Percentiles rank a stretch among this genome's conserved stretches.
Conservation (phyloP, 1,140 invertebrate genomes). For the Akabosia matsudoensis region DNA sequence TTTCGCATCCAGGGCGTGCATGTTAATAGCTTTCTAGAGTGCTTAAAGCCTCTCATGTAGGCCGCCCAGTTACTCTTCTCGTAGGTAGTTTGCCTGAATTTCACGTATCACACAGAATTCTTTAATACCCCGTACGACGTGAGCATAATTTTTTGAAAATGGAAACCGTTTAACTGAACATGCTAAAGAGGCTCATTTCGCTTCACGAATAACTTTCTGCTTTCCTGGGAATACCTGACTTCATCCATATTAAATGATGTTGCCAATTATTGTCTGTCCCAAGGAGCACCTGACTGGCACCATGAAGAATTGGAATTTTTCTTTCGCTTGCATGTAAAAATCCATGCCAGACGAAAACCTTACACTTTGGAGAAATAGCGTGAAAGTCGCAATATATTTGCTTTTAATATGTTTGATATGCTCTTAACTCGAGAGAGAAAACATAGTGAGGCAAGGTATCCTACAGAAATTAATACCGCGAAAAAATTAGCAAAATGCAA, state of each 20-base stretch:
- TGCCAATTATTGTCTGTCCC: not conserved
- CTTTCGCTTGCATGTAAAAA: not conserved
- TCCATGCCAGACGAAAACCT: not conserved
- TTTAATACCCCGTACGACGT: not conserved
- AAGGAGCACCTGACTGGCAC: not conserved
- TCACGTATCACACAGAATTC: too few species aligned
- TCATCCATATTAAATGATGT: not conserved
- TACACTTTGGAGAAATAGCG: too few species aligned
- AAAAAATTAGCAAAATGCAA: too few species aligned
- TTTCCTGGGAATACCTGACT: not conserved
- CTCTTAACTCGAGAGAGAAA: too few species aligned
- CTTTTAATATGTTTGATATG: too few species aligned
- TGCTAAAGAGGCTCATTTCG: not conserved
- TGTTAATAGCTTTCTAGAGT: not conserved
- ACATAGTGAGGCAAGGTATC: too few species aligned
- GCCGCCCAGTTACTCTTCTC: not conserved
- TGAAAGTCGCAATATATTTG: too few species aligned
- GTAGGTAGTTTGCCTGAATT: too few species aligned
- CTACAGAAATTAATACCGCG: too few species aligned
- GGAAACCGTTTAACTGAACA: not conserved
- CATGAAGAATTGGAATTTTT: not conserved
- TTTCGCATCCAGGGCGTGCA: not conserved
- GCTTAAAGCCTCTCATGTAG: not conserved
- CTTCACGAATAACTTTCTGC: not conserved
- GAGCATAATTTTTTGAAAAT: not conserved